A percentile compares a stretch with the other conserved stretches of the same genome.
Evolutionary conservation across 2,888 invertebrate genomes (phyloP).

Genomic region (Pantelozetes paolii): DNA sequence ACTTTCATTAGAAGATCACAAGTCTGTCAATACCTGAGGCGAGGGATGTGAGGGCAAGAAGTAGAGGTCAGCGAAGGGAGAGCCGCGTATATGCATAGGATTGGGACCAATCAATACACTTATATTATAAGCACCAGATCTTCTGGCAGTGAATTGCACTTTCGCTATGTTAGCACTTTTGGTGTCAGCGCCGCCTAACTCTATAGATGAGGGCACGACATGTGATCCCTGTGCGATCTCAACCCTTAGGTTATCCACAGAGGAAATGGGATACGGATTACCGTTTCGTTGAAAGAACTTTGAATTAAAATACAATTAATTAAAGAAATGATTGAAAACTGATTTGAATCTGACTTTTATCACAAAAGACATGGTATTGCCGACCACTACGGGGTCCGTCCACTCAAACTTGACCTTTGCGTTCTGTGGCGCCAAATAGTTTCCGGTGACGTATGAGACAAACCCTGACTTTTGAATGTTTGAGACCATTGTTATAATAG

Average conservation of each 20-base stretch:
- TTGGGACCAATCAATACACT: slow-evolving; percentile 71
- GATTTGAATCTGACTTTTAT: slow-evolving; percentile 59
- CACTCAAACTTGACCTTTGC: slow-evolving; percentile 84
- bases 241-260: slow-evolving; percentile 81
- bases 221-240: slow-evolving; percentile 79
- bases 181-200: slow-evolving; percentile 75
- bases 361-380: slow-evolving; percentile 84
- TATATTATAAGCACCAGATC: slow-evolving; percentile 81
- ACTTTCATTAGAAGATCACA: slow-evolving; percentile 29
- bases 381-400: slow-evolving; percentile 82
- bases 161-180: slow-evolving; percentile 77
- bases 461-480: slow-evolving; percentile 78
- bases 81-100: slow-evolving; percentile 70
- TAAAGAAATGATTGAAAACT: neutral
- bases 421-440: slow-evolving; percentile 80
- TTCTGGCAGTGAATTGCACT: slow-evolving; percentile 85
- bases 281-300: slow-evolving; percentile 88
- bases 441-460: slow-evolving; percentile 84
- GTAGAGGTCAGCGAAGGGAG: slow-evolving; percentile 70
- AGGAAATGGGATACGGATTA: slow-evolving; percentile 88
- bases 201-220: slow-evolving; percentile 74
- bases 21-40: slow-evolving; percentile 28
- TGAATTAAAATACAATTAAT: slow-evolving; percentile 44
- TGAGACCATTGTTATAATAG: slow-evolving; percentile 76
- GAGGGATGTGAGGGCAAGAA: slow-evolving; percentile 65